Base-by-base conservation (phyloP, 2,113 vertebrate genomes). In the Poeciliopsis prolifica region DNA sequence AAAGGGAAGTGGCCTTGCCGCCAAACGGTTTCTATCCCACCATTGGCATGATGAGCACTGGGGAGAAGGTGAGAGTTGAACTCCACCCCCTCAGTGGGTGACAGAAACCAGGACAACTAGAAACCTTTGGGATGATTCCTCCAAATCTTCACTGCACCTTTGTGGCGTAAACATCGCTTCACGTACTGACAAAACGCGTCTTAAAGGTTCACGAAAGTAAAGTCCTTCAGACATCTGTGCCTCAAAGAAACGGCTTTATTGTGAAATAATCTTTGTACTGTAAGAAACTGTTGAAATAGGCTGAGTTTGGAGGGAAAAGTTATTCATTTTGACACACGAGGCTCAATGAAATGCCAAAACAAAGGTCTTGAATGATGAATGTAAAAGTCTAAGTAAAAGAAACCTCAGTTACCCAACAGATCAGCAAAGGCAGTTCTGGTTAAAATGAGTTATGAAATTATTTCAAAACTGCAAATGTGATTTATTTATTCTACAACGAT, bases 31-130 rank as follows among this genome's bases (percentile, higher is more conserved):
- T 96, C 84, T 96, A 95, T 81, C 96, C 96, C 51, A 97, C 96
- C 24, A 95, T 97, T 15, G 96, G 96, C 44, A 97, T 97, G 96
- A 94, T 97, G 91, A 97, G 96, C 90, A 94, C 93, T 3, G 95
- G 96, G 44, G 96, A 97, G 88, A 97, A 96, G 84, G 96, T 97
- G 72, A 94, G 94, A 85, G 96, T 97, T 64, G 96, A 97, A 80
- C 92, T 97, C 82, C 96, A 96, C 71, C 96, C 96, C 1, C 87
- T 97, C 72, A 97, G 96, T 65, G 96, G 96, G 80, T 97, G 94
- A 95, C n/a, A 64, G 54, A 70, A 76, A 66, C 13, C 29, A 68
- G 30, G 70, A 73, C 4, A 7, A 61, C 14, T 28, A 62, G 77
- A 28, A 61, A 35, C 61, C 72, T 77, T 77, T 78, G 66, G 4